Base-by-base conservation (phyloP, 2,888 invertebrate species). In the Neoitamus cyanurus region DNA sequence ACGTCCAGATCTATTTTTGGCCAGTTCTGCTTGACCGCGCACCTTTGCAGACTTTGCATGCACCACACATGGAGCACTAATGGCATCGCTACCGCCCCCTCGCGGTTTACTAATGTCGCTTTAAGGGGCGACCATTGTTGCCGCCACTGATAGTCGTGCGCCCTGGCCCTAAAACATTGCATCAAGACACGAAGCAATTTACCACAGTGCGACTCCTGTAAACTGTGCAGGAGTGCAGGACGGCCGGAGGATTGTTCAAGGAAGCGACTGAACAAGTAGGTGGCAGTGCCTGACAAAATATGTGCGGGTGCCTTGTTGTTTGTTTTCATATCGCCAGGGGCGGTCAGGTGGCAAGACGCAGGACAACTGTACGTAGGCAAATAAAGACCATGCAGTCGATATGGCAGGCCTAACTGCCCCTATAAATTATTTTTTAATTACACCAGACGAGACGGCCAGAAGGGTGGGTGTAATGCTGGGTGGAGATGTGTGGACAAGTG, bases 101-200 rank as follows among this genome's bases (percentile, higher is more conserved):
- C 2, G 37, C 75, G 34, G 70, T 34, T n/a, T 34, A 34, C 58
- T 58, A 78, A 15, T 48, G 78, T 77, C 37, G 25, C 4, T 75
- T 37, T 78, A 42, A 30, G 46, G 70, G 46, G 58, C 9, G 46
- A 15, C 42, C 58, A n/a, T 78, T 78, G 31, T 30, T 48, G 20
- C 58, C 58, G 58, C 58, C 58, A 9, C 58, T 58, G 58, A 58
- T 58, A 58, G 58, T 58, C 58, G 9, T 58, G 58, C 58, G 9
- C 6, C 42, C 15, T 30, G 15, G 15, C 25, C 1, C 58, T 82
- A 82, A 82, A 82, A 69, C 82, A 82, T 82, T 82, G 82, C 82
- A 82, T 7, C 37, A 69, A 69, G 48, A 69, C 82, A 82, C 82
- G 82, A 82, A 82, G 69, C 82, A 82, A 82, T 82, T 82, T 69